Evolutionary conservation across 2,888 invertebrate species (phyloP).

Genomic region (Tetragonula carbonaria): DNA sequence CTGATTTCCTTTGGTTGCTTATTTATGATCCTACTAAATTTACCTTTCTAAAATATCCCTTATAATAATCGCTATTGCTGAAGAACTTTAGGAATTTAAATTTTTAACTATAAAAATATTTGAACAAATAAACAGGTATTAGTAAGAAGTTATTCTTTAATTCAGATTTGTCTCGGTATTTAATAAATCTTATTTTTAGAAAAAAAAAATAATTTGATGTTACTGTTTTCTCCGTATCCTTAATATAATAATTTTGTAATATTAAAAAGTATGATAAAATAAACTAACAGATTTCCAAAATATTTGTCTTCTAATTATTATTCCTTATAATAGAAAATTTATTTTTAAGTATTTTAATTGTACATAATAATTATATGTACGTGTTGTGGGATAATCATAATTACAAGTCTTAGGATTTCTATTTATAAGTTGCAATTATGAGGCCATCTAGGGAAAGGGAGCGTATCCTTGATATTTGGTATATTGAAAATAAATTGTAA

Average conservation of each 20-base stretch:
- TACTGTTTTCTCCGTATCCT: slow-evolving; percentile 39
- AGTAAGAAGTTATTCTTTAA: slow-evolving; percentile 68
- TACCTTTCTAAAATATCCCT: slow-evolving; percentile 71
- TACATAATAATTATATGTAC: slow-evolving; percentile 9
- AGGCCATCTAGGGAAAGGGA: slow-evolving; percentile 98
- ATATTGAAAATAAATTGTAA: slow-evolving; percentile 93
- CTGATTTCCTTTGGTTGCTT: slow-evolving; percentile 76
- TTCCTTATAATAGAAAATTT: neutral
- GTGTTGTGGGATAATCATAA: slow-evolving; percentile 58
- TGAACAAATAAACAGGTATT: slow-evolving; percentile 69
- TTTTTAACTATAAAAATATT: slow-evolving; percentile 68
- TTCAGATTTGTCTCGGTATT: slow-evolving; percentile 71
- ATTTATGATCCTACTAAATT: slow-evolving; percentile 73
- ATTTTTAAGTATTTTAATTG: slow-evolving; percentile 1
- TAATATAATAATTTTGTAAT: slow-evolving; percentile 35
- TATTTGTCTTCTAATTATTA: neutral
- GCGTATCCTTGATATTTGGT: slow-evolving; percentile 95
- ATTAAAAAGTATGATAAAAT: slow-evolving; percentile 21
- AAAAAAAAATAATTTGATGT: slow-evolving; percentile 49
- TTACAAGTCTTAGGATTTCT: slow-evolving; percentile 74
- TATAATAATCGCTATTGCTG: slow-evolving; percentile 63
- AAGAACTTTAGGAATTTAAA: slow-evolving; percentile 63
- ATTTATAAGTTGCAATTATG: slow-evolving; percentile 89
- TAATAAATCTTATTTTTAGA: slow-evolving; percentile 72
- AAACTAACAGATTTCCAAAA: neutral